A percentile compares a stretch with the other conserved stretches of the same genome.
phyloP scores from a whole-genome alignment of 2,113 vertebrate species.

The Erythrocercus mccallii region DNA sequence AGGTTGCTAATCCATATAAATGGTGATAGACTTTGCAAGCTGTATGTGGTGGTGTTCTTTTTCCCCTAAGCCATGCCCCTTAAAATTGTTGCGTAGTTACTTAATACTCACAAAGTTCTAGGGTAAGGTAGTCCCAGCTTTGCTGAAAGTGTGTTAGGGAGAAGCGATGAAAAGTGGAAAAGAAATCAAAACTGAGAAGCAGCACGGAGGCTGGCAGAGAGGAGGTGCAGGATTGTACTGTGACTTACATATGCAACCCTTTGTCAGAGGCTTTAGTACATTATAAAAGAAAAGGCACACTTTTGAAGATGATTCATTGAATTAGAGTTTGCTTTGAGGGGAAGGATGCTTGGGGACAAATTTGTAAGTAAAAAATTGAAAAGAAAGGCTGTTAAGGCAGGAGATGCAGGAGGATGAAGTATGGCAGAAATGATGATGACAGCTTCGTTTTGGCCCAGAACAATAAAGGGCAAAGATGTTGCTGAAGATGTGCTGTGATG shows the following conservation, averaged over 20 bases:
- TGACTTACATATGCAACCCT: not conserved
- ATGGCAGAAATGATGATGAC: slow-evolving; percentile 26
- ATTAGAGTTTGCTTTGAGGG: slow-evolving; percentile 10
- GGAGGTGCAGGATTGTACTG: not conserved
- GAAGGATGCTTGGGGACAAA: slow-evolving; percentile 23
- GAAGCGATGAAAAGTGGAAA: not conserved
- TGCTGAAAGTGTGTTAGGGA: not conserved
- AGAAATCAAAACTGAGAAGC: not conserved
- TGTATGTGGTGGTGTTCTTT: not conserved
- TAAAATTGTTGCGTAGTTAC: not conserved
- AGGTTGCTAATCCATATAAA: not conserved
- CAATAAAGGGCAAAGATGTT: slow-evolving; percentile 29
- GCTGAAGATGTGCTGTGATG: slow-evolving; percentile 9
- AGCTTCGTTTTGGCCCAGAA: slow-evolving; percentile 53
- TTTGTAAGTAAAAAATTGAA: not conserved
- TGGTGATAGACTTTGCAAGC: not conserved
- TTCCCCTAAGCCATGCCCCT: not conserved
- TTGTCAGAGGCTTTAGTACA: not conserved
- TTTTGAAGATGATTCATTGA: slow-evolving; percentile 9
- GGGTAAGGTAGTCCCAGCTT: not conserved
- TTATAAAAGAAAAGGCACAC: not conserved
- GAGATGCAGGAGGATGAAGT: not conserved
- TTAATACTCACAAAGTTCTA: not conserved
- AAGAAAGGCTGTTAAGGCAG: not conserved
- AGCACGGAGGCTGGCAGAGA: not conserved